phyloP scores from a whole-genome alignment of 2,888 invertebrate genomes.

The Heliconius ethilla region DNA sequence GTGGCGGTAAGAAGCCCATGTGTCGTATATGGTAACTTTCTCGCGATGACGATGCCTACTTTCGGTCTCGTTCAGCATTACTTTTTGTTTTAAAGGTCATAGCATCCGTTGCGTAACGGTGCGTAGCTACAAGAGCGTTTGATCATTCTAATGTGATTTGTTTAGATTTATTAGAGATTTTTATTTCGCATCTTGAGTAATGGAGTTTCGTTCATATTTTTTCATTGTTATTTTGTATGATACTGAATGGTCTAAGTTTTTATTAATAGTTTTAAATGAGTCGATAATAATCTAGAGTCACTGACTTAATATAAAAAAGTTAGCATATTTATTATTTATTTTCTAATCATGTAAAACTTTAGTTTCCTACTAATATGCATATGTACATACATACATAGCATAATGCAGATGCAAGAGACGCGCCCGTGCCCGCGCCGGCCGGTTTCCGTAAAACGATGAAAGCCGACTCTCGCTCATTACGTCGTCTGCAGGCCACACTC shows the following conservation, averaged over 20 bases:
- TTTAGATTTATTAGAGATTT: too few species aligned
- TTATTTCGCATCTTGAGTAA: too few species aligned
- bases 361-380: too few species aligned
- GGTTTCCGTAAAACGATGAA: conserved; percentile 52
- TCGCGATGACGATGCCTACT: conserved; percentile 32
- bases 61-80: conserved; percentile 37
- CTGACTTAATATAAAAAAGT: too few species aligned
- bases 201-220: too few species aligned
- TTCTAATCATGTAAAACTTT: too few species aligned
- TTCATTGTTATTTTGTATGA: too few species aligned
- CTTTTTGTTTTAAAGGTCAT: conserved; percentile 43
- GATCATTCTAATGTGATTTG: not conserved
- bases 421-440: conserved; percentile 30
- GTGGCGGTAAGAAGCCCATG: conserved; percentile 25
- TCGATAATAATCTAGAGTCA: too few species aligned
- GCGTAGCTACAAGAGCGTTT: not conserved
- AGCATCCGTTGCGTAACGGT: conserved; percentile 5
- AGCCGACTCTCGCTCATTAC: conserved; percentile 47
- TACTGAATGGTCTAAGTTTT: too few species aligned
- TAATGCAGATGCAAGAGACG: conserved; percentile 40
- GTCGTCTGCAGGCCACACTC: conserved; percentile 3
- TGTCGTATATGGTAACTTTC: conserved; percentile 39
- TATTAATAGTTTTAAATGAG: too few species aligned
- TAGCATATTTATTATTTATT: too few species aligned
- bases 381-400: not conserved